These are phyloP conservation scores for Trichopria drosophilae DNA, from an alignment of 2,888 invertebrate genomes.

Conservation along the genomic window DNA sequence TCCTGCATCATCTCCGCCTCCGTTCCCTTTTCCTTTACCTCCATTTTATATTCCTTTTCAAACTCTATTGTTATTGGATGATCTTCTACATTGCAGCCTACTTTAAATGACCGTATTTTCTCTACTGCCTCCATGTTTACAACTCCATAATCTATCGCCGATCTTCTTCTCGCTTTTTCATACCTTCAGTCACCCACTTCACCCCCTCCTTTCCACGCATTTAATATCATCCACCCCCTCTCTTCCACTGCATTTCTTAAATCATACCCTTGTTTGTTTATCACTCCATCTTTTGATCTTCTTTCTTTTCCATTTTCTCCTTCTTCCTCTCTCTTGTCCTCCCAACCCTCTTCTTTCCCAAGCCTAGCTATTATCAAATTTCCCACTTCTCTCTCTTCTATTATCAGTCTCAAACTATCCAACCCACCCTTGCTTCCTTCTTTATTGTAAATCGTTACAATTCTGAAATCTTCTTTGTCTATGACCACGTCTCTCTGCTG, in stretches of 20 bases:
- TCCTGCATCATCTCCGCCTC: too few relatives aligned
- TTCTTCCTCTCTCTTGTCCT: constrained; percentile 6
- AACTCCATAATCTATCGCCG: constrained; percentile 16
- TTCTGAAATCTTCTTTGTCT: constrained; percentile 9
- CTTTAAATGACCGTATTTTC: too few relatives aligned
- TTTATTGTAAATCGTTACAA: too few relatives aligned
- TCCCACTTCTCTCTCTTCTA: constrained; percentile 1
- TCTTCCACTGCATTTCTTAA: too few relatives aligned
- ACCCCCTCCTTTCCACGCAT: constrained; percentile 13
- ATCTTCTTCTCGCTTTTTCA: constrained; percentile 11
- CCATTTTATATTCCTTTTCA: too few relatives aligned
- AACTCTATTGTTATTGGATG: too few relatives aligned
- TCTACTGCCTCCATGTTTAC: too few relatives aligned
- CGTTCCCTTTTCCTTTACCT: too few relatives aligned
- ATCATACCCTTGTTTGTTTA: too few relatives aligned
- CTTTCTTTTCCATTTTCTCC: constrained; percentile 18
- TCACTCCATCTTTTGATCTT: too few relatives aligned
- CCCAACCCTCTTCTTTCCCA: not conserved
- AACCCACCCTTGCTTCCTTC: constrained; percentile 7
- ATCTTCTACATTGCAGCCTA: too few relatives aligned
- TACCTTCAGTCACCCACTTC: constrained; percentile 16
- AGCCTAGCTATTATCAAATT: constrained; percentile 15
- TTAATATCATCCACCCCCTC: too few relatives aligned
- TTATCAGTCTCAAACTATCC: not conserved
- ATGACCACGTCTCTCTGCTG: constrained; percentile 1